A percentile compares a stretch with the other conserved stretches of the same genome.
phyloP scores from a whole-genome alignment of 2,797 vertebrate species.

The Rhinophrynus dorsalis region DNA sequence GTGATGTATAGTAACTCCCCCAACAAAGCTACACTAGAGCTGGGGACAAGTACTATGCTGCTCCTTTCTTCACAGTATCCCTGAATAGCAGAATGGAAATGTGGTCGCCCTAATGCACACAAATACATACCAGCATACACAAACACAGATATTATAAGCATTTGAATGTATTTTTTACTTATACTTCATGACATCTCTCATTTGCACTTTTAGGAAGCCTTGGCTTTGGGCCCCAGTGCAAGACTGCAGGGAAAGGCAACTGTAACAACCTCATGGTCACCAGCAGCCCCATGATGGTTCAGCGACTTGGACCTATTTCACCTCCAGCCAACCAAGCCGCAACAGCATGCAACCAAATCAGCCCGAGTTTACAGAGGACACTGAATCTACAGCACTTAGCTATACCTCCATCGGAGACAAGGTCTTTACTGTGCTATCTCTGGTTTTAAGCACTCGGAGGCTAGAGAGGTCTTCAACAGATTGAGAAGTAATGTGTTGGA shows the following conservation, averaged over 20 bases:
- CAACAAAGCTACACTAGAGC: too few relatives aligned
- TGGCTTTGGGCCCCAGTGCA: constrained; percentile 66
- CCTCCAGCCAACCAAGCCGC: constrained; percentile 66
- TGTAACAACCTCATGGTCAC: constrained; percentile 74
- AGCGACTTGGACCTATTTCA: constrained; percentile 68
- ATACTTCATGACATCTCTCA: neutral
- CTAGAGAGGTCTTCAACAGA: too few relatives aligned
- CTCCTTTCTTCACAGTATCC: too few relatives aligned
- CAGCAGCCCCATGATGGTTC: constrained; percentile 75
- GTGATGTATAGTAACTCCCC: too few relatives aligned
- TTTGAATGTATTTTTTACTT: too few relatives aligned
- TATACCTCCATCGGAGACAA: constrained; percentile 79
- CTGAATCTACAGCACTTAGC: constrained; percentile 70
- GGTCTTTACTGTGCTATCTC: constrained; percentile 71
- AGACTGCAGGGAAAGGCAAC: constrained; percentile 74
- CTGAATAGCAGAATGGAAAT: too few relatives aligned
- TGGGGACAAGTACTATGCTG: too few relatives aligned
- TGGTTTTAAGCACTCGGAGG: too few relatives aligned
- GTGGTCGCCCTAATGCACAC: too few relatives aligned
- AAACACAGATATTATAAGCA: too few relatives aligned
- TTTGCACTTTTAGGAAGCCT: constrained; percentile 69
- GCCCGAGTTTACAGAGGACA: constrained; percentile 66
- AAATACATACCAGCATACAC: too few relatives aligned
- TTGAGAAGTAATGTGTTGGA: too few relatives aligned
- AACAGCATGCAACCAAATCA: constrained; percentile 63